Conservation (phyloP, 2,888 invertebrate genomes). For the Nomada lathburiana region DNA sequence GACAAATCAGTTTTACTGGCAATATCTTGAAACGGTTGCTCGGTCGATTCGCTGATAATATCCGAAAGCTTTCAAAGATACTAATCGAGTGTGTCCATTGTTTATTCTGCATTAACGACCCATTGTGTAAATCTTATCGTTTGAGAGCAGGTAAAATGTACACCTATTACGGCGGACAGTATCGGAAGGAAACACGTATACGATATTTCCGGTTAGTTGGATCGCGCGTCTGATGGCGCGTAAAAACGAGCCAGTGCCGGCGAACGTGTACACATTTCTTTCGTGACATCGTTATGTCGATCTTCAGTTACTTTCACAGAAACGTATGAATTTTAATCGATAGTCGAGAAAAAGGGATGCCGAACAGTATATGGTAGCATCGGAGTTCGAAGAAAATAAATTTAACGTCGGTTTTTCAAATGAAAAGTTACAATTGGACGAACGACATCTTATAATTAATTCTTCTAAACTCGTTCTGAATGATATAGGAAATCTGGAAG, state of each 20-base stretch:
- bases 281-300: conserved; percentile 12
- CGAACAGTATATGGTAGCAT: background rate
- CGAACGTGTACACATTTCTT: conserved; percentile 53
- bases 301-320: conserved; percentile 59
- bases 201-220: conserved; percentile 50
- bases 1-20: background rate
- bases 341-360: background rate
- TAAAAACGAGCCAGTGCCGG: conserved; percentile 69
- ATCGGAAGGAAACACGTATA: conserved; percentile 31
- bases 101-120: conserved; percentile 27
- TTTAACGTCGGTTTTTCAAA: too few relatives aligned
- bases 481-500: too few relatives aligned
- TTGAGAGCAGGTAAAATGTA: background rate
- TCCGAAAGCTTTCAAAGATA: conserved; percentile 30
- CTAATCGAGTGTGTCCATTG: conserved; percentile 39
- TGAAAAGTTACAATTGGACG: too few relatives aligned
- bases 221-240: conserved; percentile 50
- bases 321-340: conserved; percentile 32
- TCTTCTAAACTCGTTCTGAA: too few relatives aligned
- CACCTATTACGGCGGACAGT: conserved; percentile 29
- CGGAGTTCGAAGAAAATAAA: too few relatives aligned
- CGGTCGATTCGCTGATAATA: conserved; percentile 1
- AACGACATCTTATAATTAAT: too few relatives aligned
- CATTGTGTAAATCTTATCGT: conserved; percentile 34
- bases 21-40: background rate